These are phyloP conservation scores for Stegophylla sp. DNA, from an alignment of 2,888 invertebrate species.

Conservation along the genomic window DNA sequence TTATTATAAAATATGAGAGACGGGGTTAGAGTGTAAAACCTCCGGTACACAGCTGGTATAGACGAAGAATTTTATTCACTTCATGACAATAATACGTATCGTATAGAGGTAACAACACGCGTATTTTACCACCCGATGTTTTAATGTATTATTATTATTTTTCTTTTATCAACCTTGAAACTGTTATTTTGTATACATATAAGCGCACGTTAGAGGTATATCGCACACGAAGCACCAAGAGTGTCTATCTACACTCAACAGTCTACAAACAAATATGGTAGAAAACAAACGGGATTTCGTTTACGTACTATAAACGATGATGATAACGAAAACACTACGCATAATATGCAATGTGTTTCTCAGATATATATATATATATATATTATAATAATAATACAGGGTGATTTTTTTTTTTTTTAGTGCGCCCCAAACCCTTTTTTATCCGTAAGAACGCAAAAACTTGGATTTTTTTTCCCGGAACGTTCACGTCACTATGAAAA, in stretches of 20 bases:
- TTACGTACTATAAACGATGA: no score
- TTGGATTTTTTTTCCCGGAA: no score
- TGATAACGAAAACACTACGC: no score
- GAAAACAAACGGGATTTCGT: background rate
- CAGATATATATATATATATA: no score
- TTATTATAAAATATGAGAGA: background rate
- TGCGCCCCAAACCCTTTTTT: no score
- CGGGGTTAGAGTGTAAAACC: slow-evolving; percentile 6
- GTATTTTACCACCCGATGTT: slow-evolving; percentile 42
- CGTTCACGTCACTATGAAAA: no score
- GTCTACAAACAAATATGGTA: background rate
- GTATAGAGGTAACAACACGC: background rate
- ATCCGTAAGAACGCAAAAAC: no score
- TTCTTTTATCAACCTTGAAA: slow-evolving; percentile 20
- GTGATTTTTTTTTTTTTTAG: no score
- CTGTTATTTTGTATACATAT: background rate
- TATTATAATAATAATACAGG: no score
- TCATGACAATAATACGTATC: slow-evolving; percentile 39
- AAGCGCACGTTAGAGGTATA: background rate
- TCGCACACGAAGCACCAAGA: background rate
- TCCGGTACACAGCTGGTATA: slow-evolving; percentile 8
- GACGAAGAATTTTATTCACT: slow-evolving; percentile 15
- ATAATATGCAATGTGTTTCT: no score
- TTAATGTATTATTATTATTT: no score
- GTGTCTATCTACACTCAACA: background rate